A percentile compares a stretch with the other conserved stretches of the same genome.
Evolutionary conservation across 2,113 vertebrate genomes (phyloP).

Genomic region (Sprattus sprattus): DNA sequence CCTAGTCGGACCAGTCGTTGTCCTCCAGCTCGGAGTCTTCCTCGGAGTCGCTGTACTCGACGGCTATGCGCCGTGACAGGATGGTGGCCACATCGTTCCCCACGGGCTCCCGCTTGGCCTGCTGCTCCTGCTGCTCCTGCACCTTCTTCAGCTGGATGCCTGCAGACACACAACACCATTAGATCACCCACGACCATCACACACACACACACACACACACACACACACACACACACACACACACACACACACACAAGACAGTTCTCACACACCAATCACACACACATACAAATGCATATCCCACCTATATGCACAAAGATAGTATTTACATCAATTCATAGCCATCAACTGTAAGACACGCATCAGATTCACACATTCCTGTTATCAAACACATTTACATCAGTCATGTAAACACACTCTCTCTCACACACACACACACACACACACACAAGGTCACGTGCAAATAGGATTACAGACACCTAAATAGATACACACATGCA

Average conservation of each 20-base stretch:
- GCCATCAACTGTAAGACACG: background rate
- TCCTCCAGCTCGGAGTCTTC: slow-evolving; percentile 95
- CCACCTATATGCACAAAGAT: background rate
- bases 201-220: background rate
- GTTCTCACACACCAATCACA: too few species aligned
- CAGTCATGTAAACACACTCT: background rate
- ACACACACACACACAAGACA: background rate
- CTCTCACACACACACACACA: background rate
- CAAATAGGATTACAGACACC: background rate
- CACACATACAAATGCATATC: too few species aligned
- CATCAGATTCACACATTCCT: background rate
- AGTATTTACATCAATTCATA: background rate
- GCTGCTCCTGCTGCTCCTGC: slow-evolving; percentile 97
- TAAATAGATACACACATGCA: background rate
- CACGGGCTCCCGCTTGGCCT: slow-evolving; percentile 89
- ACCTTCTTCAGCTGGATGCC: slow-evolving; percentile 98
- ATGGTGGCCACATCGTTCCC: slow-evolving; percentile 97
- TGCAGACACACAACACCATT: slow-evolving; percentile 46
- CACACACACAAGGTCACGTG: background rate
- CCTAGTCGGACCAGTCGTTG: slow-evolving; percentile 93
- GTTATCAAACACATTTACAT: background rate
- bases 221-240: background rate
- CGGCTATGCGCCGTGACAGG: slow-evolving; percentile 90
- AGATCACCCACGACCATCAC: background rate
- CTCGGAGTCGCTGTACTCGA: slow-evolving; percentile 96